Evolutionary conservation across 1,140 invertebrate species (phyloP).

Genomic region (Oppia nitens): DNA sequence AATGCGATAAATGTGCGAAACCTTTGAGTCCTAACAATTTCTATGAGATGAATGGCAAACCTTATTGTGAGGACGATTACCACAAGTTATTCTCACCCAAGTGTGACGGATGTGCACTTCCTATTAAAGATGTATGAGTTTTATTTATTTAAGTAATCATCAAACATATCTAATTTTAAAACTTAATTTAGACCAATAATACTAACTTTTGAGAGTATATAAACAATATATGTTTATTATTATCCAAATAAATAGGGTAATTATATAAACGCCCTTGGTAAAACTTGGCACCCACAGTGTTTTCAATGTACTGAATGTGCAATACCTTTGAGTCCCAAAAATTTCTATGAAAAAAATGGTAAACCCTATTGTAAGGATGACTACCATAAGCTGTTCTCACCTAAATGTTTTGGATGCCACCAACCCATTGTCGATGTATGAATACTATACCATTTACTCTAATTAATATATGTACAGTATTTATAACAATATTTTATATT

Average conservation of each 20-base stretch:
- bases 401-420: constrained; percentile 83
- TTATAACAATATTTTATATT: too few relatives aligned
- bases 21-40: constrained; percentile 35
- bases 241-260: constrained; percentile 11
- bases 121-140: constrained; percentile 7
- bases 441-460: background rate
- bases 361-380: constrained; percentile 98
- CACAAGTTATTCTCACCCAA: constrained; percentile 36
- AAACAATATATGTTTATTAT: background rate
- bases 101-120: constrained; percentile 24
- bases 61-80: constrained; percentile 38
- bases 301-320: constrained; percentile 90
- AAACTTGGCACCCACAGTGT: constrained; percentile 93
- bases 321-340: constrained; percentile 32
- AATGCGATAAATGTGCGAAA: constrained; percentile 33
- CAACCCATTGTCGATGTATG: background rate
- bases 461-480: too few relatives aligned
- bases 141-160: too few relatives aligned
- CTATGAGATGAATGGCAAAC: constrained; percentile 34
- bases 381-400: constrained; percentile 95
- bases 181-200: background rate
- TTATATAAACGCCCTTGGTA: constrained; percentile 38
- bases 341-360: constrained; percentile 13
- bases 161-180: too few relatives aligned
- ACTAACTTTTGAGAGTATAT: background rate